Base-by-base conservation (phyloP, 1,140 invertebrate genomes). In the Myzus persicae region DNA sequence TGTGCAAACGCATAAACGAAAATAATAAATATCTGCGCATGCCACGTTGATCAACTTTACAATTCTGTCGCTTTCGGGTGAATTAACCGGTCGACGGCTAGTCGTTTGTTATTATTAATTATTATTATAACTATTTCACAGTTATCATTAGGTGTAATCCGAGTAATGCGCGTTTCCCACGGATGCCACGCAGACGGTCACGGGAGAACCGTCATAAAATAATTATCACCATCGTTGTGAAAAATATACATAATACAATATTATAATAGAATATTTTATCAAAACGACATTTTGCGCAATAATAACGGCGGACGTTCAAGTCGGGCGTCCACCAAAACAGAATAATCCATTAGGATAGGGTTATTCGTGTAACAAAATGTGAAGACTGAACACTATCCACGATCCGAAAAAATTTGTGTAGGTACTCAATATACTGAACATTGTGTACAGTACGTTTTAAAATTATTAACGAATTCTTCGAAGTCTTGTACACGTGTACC, bases 211-310 rank as follows among this genome's bases (percentile, higher is more conserved):
- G 88, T 90, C 88, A 59, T 89, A 36, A 51, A 44, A 89, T n/a
- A 89, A 90, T 90, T 90, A 42, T 42, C 24, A 9, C 3, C 88
- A 38, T 42, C 6, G 88, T n/a, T 76, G 59, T 6, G n/a, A n/a
- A 76, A n/a, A n/a, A n/a, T n/a, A n/a, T n/a, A n/a, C 18, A 76
- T 76, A 76, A 76, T 76, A 76, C 8, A 76, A 76, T 76, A 76
- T n/a, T 76, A 90, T 59, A 90, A 90, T 90, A 18, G 88, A 59
- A 90, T 89, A 89, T 76, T n/a, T 76, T 76, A 76, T 89, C 20
- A 51, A 38, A 89, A 89, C 24, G 24, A 84, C 2, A 9, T 84
- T 84, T 84, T 8, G 40, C 38, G 24, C 7, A 38, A 38, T 40
- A 40, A 42, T 14, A 84, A 42, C 24, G 40, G 26, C 24, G 40